A percentile compares a stretch with the other conserved stretches of the same genome.
phyloP scores from a whole-genome alignment of 1,140 invertebrate species.

The Agrilus planipennis region DNA sequence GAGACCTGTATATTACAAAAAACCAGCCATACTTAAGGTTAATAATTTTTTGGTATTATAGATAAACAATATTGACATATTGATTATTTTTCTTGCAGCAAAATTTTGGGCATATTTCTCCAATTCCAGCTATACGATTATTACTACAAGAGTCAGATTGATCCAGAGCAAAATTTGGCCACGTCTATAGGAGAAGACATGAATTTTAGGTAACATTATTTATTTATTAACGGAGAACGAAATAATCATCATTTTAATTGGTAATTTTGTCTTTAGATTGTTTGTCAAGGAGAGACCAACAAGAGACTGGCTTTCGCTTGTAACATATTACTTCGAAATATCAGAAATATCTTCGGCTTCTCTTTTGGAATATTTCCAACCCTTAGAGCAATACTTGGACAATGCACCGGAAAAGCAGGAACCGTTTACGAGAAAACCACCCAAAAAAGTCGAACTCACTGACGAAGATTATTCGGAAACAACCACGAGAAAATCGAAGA shows the following conservation, averaged over 20 bases:
- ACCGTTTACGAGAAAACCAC: slow-evolving; percentile 14
- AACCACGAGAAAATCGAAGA: neutral
- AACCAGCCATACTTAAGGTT: slow-evolving; percentile 49
- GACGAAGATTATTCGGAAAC: neutral
- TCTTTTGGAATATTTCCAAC: slow-evolving; percentile 30
- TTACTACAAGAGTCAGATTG: slow-evolving; percentile 25
- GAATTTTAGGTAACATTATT: slow-evolving; percentile 21
- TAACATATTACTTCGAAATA: slow-evolving; percentile 22
- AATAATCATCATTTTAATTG: slow-evolving; percentile 1
- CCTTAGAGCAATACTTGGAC: slow-evolving; percentile 28
- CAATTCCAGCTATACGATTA: slow-evolving; percentile 37
- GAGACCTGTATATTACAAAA: slow-evolving; percentile 39
- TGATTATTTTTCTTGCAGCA: slow-evolving; percentile 25
- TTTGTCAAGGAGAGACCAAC: slow-evolving; percentile 20
- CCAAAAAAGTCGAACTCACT: slow-evolving; percentile 8
- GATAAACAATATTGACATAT: slow-evolving; percentile 8
- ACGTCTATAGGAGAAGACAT: slow-evolving; percentile 21
- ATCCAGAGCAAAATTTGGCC: slow-evolving; percentile 26
- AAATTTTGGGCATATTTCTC: slow-evolving; percentile 36
- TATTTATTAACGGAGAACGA: neutral
- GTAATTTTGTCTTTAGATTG: slow-evolving; percentile 18
- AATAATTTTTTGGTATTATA: slow-evolving; percentile 18
- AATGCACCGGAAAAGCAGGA: slow-evolving; percentile 22
- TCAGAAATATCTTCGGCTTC: slow-evolving; percentile 21
- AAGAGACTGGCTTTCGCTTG: slow-evolving; percentile 21